Evolutionary conservation across 2,113 vertebrate genomes (phyloP).

Genomic region (Lipophrys pholis): DNA sequence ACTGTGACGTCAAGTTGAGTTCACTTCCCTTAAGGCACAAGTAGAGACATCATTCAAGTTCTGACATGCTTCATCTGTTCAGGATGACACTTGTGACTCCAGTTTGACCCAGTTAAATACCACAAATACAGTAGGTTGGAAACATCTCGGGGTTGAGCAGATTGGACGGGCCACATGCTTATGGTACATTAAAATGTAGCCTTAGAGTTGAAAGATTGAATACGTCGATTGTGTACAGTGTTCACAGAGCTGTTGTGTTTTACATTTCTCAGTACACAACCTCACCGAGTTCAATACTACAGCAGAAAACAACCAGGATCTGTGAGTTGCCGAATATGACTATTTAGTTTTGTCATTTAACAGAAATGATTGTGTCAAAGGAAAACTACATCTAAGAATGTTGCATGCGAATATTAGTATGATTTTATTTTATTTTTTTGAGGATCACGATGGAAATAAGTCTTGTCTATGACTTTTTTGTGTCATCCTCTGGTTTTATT

Average conservation of each 20-base stretch:
- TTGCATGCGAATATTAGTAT: too few relatives aligned
- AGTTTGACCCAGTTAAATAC: conserved; percentile 44
- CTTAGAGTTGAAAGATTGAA: conserved; percentile 30
- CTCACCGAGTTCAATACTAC: background rate
- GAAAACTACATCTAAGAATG: too few relatives aligned
- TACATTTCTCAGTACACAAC: background rate
- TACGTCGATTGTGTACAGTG: background rate
- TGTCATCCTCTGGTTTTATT: too few relatives aligned
- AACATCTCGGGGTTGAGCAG: conserved; percentile 21
- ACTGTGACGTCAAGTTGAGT: conserved; percentile 35
- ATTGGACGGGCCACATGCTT: background rate
- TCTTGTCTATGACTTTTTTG: too few relatives aligned
- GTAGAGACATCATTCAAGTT: conserved; percentile 35
- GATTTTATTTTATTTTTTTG: too few relatives aligned
- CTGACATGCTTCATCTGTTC: conserved; percentile 59
- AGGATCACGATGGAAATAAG: too few relatives aligned
- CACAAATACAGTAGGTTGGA: conserved; percentile 21
- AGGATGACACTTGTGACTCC: conserved; percentile 37
- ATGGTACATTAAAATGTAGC: conserved; percentile 22
- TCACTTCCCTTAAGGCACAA: conserved; percentile 50
- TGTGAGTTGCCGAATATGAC: too few relatives aligned
- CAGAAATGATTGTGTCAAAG: too few relatives aligned
- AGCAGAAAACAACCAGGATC: too few relatives aligned
- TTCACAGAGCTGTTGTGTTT: conserved; percentile 7
- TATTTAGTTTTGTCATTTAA: too few relatives aligned